Conservation (phyloP, 2,113 vertebrate genomes). For the Hirundichthys speculiger region DNA sequence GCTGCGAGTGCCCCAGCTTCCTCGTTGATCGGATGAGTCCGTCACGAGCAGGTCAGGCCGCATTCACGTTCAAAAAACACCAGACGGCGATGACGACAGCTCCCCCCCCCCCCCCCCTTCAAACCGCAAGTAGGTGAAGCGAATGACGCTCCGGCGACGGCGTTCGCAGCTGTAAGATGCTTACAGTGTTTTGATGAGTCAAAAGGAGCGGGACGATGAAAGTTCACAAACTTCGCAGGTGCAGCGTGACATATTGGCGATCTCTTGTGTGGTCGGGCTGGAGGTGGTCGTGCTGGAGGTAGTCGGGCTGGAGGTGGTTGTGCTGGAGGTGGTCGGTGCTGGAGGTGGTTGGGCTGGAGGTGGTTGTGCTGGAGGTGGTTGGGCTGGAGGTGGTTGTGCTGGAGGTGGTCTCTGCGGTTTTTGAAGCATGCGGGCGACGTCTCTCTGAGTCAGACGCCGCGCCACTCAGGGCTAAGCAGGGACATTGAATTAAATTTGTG, state of each 20-base stretch:
- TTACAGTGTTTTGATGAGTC: conserved; percentile 9
- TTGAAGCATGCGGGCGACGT: background rate
- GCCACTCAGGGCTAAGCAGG: background rate
- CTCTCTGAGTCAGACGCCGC: conserved; percentile 17
- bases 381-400: background rate
- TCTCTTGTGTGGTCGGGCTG: conserved; percentile 3
- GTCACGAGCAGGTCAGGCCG: conserved; percentile 48
- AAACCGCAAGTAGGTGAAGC: conserved; percentile 2
- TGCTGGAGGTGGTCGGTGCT: background rate
- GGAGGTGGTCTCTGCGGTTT: conserved; percentile 25
- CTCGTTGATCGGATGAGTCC: conserved; percentile 49
- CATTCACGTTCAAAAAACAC: conserved; percentile 8
- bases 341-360: background rate
- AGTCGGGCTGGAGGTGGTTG: background rate
- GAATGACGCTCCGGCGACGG: too few relatives aligned
- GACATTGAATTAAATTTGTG: conserved; percentile 36
- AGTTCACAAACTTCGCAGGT: conserved; percentile 41
- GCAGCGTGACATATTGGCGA: conserved; percentile 14
- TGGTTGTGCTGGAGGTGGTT: background rate
- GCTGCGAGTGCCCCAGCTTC: conserved; percentile 70
- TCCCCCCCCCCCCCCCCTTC: too few relatives aligned
- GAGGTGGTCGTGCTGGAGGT: conserved; percentile 19
- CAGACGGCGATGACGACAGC: conserved; percentile 24
- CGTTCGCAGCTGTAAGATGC: background rate
- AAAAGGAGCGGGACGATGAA: background rate